Conservation (phyloP, 1,140 invertebrate species). For the Hylaeus anthracinus region DNA sequence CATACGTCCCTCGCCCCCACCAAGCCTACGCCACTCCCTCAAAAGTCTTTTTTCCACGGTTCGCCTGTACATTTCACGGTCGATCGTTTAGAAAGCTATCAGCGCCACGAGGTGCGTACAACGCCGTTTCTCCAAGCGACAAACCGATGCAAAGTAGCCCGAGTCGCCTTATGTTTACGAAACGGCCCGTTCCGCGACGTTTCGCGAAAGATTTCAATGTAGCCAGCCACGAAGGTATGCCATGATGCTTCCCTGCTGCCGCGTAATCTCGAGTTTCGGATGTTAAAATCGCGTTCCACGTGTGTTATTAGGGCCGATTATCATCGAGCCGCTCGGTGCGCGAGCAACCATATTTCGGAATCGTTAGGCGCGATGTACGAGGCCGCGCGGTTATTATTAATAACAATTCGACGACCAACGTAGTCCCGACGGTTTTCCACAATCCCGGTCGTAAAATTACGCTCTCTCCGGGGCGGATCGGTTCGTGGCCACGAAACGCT, state of each 20-base stretch:
- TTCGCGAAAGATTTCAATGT: slow-evolving; percentile 25
- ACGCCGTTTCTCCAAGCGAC: not conserved
- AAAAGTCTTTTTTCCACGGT: not conserved
- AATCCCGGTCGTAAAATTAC: slow-evolving; percentile 11
- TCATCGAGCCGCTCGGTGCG: not conserved
- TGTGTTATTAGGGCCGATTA: slow-evolving; percentile 40
- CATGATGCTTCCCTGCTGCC: slow-evolving; percentile 12
- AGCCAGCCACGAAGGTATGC: not conserved
- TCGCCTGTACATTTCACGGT: not conserved
- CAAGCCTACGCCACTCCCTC: not conserved
- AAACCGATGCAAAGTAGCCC: not conserved
- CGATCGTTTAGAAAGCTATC: not conserved
- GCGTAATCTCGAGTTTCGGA: slow-evolving; percentile 25
- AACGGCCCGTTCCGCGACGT: not conserved
- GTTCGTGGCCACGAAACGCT: not conserved
- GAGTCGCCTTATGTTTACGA: no score
- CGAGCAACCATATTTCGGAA: slow-evolving; percentile 4
- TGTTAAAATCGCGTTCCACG: not conserved
- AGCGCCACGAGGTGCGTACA: slow-evolving; percentile 16
- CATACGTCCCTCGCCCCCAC: no score
- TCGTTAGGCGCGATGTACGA: slow-evolving; percentile 24
- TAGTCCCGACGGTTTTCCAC: slow-evolving; percentile 6
- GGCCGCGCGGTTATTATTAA: slow-evolving; percentile 25
- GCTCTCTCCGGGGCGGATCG: not conserved
- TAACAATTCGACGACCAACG: slow-evolving; percentile 14